phyloP scores from a whole-genome alignment of 2,888 invertebrate species.

The Apamea anceps region DNA sequence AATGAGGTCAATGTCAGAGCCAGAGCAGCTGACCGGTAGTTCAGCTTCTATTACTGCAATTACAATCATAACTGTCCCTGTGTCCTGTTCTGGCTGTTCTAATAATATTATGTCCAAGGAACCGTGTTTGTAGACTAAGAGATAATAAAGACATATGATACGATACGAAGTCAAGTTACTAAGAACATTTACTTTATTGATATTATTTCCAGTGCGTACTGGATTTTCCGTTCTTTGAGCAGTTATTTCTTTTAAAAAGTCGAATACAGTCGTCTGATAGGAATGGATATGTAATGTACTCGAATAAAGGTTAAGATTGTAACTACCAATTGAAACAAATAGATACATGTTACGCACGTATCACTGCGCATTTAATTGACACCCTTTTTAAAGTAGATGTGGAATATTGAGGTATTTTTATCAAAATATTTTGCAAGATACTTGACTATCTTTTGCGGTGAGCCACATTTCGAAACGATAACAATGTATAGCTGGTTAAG shows the following conservation, averaged over 20 bases:
- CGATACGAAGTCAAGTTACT: conserved; percentile 1
- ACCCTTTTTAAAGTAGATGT: conserved; percentile 50
- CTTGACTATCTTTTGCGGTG: conserved; percentile 29
- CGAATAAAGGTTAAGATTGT: conserved; percentile 21
- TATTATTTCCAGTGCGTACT: conserved; percentile 23
- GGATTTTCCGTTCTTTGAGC: conserved; percentile 28
- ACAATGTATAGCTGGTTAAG: conserved; percentile 35
- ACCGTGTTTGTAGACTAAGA: conserved; percentile 27
- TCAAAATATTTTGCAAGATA: conserved; percentile 54
- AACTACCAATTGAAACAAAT: conserved; percentile 17
- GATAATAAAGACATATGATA: conserved; percentile 21
- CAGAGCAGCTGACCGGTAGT: conserved; percentile 79
- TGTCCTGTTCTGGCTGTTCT: conserved; percentile 52
- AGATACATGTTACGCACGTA: conserved; percentile 8
- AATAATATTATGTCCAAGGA: conserved; percentile 52
- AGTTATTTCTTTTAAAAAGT: conserved; percentile 29
- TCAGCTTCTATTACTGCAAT: conserved; percentile 73
- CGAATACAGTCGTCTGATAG: neutral
- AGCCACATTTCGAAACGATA: conserved; percentile 36
- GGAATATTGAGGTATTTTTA: conserved; percentile 28
- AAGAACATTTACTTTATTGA: conserved; percentile 8
- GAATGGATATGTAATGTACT: conserved; percentile 12
- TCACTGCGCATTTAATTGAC: conserved; percentile 43
- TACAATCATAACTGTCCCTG: conserved; percentile 63
- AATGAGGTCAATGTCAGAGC: conserved; percentile 86